Conservation (phyloP, 2,113 vertebrate genomes). For the Nothocercus julius region DNA sequence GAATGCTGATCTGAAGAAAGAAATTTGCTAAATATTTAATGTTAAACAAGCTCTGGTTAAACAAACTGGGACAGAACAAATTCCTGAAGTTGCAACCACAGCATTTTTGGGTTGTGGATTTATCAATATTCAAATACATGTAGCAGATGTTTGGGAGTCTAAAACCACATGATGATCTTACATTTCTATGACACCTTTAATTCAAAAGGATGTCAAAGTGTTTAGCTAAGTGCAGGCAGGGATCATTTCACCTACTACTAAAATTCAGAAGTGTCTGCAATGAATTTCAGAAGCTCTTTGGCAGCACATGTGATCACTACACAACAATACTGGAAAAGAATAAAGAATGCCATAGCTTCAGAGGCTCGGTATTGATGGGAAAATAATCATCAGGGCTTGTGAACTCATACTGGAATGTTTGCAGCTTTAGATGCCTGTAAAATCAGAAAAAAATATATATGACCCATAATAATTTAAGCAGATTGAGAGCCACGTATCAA, state of each 20-base stretch:
- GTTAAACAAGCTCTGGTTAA: conserved; percentile 67
- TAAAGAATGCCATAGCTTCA: background rate
- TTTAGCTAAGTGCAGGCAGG: conserved; percentile 12
- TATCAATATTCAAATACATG: conserved; percentile 55
- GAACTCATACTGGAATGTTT: background rate
- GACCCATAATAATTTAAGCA: background rate
- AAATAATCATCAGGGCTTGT: conserved; percentile 22
- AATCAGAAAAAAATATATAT: conserved; percentile 7
- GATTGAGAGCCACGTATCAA: background rate
- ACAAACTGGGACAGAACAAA: conserved; percentile 59
- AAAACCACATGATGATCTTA: background rate
- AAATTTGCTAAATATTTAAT: conserved; percentile 77
- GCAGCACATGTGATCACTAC: background rate
- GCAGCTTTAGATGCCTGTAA: background rate
- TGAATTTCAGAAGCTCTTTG: background rate
- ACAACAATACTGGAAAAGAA: background rate
- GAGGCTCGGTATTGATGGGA: background rate
- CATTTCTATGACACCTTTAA: background rate
- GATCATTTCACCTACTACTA: background rate
- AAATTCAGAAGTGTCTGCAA: background rate
- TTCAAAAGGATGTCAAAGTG: conserved; percentile 5
- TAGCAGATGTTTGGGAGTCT: conserved; percentile 27
- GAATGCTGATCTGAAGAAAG: conserved; percentile 61
- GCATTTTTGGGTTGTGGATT: conserved; percentile 16
- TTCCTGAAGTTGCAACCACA: conserved; percentile 52